Evolutionary conservation across 1,140 invertebrate species (phyloP).

Genomic region (Zaprionus africanus): DNA sequence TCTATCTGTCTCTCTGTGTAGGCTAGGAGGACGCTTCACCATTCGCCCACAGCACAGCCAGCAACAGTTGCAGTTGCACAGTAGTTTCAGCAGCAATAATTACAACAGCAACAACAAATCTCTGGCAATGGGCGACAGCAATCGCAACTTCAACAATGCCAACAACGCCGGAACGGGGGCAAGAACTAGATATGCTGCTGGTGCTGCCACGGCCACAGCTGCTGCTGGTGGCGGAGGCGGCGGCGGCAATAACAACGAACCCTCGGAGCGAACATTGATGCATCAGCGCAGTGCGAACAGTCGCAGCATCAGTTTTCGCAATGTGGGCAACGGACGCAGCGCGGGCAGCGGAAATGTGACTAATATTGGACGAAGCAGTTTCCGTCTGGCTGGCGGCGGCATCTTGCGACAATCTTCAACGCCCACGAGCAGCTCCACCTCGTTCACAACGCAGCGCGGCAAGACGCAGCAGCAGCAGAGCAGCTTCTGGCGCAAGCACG

Average conservation of each 20-base stretch:
- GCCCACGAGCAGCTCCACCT: slow-evolving; percentile 41
- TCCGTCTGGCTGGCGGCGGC: slow-evolving; percentile 63
- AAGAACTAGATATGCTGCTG: slow-evolving; percentile 17
- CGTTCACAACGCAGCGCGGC: slow-evolving; percentile 24
- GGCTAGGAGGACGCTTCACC: slow-evolving; percentile 87
- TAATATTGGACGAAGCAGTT: slow-evolving; percentile 56
- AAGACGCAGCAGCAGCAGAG: slow-evolving; percentile 50
- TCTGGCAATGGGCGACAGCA: slow-evolving; percentile 58
- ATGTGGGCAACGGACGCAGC: slow-evolving; percentile 48
- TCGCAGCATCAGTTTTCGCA: slow-evolving; percentile 61
- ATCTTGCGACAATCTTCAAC: slow-evolving; percentile 74
- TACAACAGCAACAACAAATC: slow-evolving; percentile 59
- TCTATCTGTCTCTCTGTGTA: slow-evolving; percentile 38
- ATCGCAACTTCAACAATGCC: slow-evolving; percentile 66
- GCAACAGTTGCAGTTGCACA: slow-evolving; percentile 78
- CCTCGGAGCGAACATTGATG: slow-evolving; percentile 55
- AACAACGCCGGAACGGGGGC: slow-evolving; percentile 16
- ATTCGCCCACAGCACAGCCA: slow-evolving; percentile 85
- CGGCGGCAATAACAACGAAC: slow-evolving; percentile 28
- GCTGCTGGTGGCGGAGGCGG: background rate
- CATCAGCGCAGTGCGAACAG: slow-evolving; percentile 48
- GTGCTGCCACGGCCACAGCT: background rate
- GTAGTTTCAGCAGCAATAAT: slow-evolving; percentile 63
- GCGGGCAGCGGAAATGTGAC: slow-evolving; percentile 17
- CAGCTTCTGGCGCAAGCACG: slow-evolving; percentile 76